Evolutionary conservation across 2,888 invertebrate species (phyloP), one percentile per base, ranked within the genome.

Genomic region (Anarsia innoxiella): DNA sequence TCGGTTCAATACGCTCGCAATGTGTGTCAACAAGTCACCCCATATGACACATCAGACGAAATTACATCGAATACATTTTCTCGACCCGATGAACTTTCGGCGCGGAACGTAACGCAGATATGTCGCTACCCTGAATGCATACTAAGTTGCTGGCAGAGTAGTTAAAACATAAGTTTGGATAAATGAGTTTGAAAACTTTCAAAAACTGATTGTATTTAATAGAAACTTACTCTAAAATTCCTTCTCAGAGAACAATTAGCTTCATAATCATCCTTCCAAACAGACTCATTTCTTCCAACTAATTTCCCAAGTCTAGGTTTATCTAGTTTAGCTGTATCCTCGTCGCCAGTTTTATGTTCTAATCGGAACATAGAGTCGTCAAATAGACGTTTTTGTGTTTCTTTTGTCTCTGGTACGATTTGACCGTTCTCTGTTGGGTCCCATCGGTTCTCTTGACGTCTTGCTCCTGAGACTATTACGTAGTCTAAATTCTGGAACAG

Each of bases 311-410:
- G 75, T 8, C 89, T 73, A 0, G 94, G 93, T 50, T 92, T 91
- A 0, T 91, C 88, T 42, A 87, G 87, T 51, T 90, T 91, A 0
- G 92, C 91, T 10, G 86, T 80, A 51, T 88, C 89, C 41, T 87
- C 87, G 73, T 98, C 98, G 33, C 92, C 91, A 0, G 90, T 89
- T 34, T 93, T 93, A 73, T 99, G 99, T 66, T 99, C 98, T 48
- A 99, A 80, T 66, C 94, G 96, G 70, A 93, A 99, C 99, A 99
- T 99, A 3, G 99, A 93, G 89, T 99, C 98, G 54, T 95, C 95
- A 54, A 94, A 96, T 40, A 99, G 77, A 40, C 92, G 89, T 53
- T 94, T 93, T 56, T 95, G 95, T 0, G 92, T 90, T 66, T 95
- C 94, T 64, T 97, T 96, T 0, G 97, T 97, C 61, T 95, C 95